Conservation (phyloP, 2,113 vertebrate species). For the Corvus hawaiiensis region DNA sequence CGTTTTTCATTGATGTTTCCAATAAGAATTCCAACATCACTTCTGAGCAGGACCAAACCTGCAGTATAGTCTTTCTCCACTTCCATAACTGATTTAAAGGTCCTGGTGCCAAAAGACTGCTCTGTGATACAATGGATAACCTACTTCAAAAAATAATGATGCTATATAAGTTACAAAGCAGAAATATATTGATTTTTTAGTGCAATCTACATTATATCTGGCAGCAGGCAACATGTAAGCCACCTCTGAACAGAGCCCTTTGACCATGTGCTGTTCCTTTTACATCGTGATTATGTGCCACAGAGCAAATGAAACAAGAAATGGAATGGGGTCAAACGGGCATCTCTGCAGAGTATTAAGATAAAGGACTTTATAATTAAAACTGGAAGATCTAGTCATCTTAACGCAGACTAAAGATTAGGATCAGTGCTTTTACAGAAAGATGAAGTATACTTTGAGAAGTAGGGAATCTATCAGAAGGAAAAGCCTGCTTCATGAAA, state of each 20-base stretch:
- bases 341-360: not conserved
- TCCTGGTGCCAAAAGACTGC: not conserved
- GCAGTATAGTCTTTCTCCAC: not conserved
- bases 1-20: not conserved
- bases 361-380: conserved; percentile 21
- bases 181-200: conserved; percentile 12
- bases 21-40: not conserved
- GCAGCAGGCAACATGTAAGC: not conserved
- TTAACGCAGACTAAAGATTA: conserved; percentile 8
- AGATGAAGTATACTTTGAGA: conserved; percentile 2
- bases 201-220: not conserved
- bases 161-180: not conserved
- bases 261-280: not conserved
- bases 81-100: not conserved
- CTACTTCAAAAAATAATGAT: conserved; percentile 7
- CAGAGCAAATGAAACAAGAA: conserved; percentile 4
- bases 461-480: conserved; percentile 20
- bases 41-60: not conserved
- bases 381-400: conserved; percentile 30
- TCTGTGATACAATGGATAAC: not conserved
- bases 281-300: not conserved
- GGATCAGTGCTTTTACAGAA: conserved; percentile 1
- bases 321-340: conserved; percentile 1
- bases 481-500: not conserved
- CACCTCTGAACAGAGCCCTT: not conserved